Conservation (phyloP, 2,888 invertebrate genomes). For the Perithous albicinctus region DNA sequence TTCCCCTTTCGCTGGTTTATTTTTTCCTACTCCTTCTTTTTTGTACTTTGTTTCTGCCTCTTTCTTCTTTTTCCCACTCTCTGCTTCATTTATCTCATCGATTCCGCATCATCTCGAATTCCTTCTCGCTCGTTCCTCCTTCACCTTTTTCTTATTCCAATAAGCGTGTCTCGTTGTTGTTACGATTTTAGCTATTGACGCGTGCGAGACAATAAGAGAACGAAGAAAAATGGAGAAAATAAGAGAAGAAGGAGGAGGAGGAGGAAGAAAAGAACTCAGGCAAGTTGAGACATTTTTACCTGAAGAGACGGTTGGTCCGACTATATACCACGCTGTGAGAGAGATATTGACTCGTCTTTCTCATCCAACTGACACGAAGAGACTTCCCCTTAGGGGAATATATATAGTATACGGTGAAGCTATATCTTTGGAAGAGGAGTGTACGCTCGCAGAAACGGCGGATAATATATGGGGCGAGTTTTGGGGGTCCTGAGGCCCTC, state of each 20-base stretch:
- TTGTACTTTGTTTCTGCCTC: slow-evolving; percentile 41
- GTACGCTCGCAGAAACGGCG: slow-evolving; percentile 69
- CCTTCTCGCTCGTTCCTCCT: slow-evolving; percentile 30
- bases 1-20: slow-evolving; percentile 43
- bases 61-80: slow-evolving; percentile 48
- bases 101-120: slow-evolving; percentile 27
- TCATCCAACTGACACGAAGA: slow-evolving; percentile 57
- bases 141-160: not conserved
- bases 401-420: slow-evolving; percentile 15
- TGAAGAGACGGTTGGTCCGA: slow-evolving; percentile 70
- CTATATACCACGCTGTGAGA: slow-evolving; percentile 65
- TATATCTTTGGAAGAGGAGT: slow-evolving; percentile 53
- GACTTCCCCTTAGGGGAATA: slow-evolving; percentile 45
- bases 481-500: slow-evolving; percentile 47
- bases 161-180: slow-evolving; percentile 18
- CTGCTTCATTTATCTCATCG: slow-evolving; percentile 44
- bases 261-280: slow-evolving; percentile 69
- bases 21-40: slow-evolving; percentile 70
- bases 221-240: slow-evolving; percentile 53
- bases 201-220: slow-evolving; percentile 54
- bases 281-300: slow-evolving; percentile 83
- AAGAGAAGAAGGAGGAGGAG: slow-evolving; percentile 67
- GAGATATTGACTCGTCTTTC: slow-evolving; percentile 79
- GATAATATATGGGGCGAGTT: slow-evolving; percentile 76
- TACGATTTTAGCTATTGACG: slow-evolving; percentile 51